These are phyloP conservation scores for Panagrolaimus sp. DNA, from an alignment of 1,140 invertebrate species.

Conservation along the genomic window DNA sequence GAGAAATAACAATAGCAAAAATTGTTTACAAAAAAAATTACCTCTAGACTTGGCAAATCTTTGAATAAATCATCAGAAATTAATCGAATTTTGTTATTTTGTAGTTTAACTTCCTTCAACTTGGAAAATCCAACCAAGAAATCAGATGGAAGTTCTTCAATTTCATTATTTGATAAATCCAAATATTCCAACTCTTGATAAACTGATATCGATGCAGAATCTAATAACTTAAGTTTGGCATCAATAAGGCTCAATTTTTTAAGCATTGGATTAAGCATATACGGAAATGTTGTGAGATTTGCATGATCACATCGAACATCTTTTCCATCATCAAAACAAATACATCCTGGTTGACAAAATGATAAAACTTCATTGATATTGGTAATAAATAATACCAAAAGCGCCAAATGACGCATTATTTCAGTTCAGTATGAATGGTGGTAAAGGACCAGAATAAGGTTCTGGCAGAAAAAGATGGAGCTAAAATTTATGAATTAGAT, in stretches of 20 bases:
- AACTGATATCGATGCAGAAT: not conserved
- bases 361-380: not conserved
- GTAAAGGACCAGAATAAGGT: not conserved
- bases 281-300: not conserved
- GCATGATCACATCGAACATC: constrained; percentile 10
- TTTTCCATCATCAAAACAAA: constrained; percentile 7
- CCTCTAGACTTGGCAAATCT: constrained; percentile 1
- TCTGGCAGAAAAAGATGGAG: not conserved
- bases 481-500: no score
- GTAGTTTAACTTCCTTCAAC: not conserved
- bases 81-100: constrained; percentile 13
- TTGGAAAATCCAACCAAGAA: constrained; percentile 9
- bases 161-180: not conserved
- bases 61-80: constrained; percentile 15
- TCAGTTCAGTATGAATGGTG: not conserved
- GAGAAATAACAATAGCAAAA: not conserved
- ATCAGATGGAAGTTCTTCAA: constrained; percentile 9
- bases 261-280: constrained; percentile 4
- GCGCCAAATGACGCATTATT: constrained; percentile 7
- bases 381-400: not conserved
- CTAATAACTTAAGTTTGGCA: not conserved
- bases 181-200: constrained; percentile 4
- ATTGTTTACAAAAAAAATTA: not conserved
- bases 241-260: not conserved
- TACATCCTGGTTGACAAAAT: constrained; percentile 11